Base-by-base conservation (phyloP, 2,888 invertebrate species). In the Stramonita haemastoma region DNA sequence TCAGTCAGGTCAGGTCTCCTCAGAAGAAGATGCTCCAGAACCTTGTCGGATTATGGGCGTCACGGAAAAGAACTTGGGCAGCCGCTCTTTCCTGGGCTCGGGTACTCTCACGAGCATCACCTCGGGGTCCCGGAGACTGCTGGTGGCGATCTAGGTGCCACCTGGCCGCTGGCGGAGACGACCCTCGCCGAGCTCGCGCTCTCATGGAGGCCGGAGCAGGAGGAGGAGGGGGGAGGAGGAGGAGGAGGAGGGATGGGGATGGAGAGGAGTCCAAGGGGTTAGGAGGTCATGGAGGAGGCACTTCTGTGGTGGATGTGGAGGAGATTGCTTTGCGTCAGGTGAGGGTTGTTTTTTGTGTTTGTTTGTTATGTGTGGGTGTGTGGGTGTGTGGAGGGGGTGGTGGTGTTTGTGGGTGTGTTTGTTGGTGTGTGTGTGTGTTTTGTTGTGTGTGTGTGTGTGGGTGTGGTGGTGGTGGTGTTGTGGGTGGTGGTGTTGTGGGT, bases 21-120 rank as follows among this genome's bases (percentile, higher is more conserved):
- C 8, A 79, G 34, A 6, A 19, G 34, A 79, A 79, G 32, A 79
- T 79, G 77, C 32, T 32, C 32, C 32, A 32, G 77, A 5, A 15
- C 32, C 13, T 15, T 22, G 4, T 19, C 77, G 19, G 32, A 46
- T 1, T 22, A 86, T 73, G 86, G 86, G 86, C 19, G 86, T 86
- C 36, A 86, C 70, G 26, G 86, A 86, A 70, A 86, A 70, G 70
- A 86, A 66, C 26, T 36, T 86, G 70, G 70, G 66, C 86, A 86
- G 70, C 26, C 32, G 86, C 26, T 26, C 70, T 32, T 86, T 86
- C 86, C 86, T 86, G 86, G 86, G 70, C 34, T 66, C 86, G 70
- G 70, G 66, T 34, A 86, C 22, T 29, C 46, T 83, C 46, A 22
- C 83, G n/a, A 46, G 83, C 46, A 26, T 22, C 36, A 46, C 17